Base-by-base conservation (phyloP, 2,797 vertebrate species). In the Lepidocolaptes lacrymiger region DNA sequence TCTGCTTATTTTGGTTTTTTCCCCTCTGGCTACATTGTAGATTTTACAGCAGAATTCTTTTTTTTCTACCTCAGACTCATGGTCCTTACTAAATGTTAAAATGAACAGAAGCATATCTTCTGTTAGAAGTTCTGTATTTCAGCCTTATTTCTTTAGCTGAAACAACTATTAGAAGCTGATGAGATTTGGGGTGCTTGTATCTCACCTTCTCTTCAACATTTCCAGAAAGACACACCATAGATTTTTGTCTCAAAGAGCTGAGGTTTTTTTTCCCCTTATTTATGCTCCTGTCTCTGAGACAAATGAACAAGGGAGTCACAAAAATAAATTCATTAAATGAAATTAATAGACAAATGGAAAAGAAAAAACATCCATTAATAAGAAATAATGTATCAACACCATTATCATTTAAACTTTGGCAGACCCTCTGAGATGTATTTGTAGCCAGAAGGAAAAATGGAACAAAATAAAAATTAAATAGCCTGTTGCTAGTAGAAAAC, bases 371-470 rank as follows among this genome's bases (percentile, higher is more conserved):
- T 83, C 72, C 87, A 89, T 81, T 94, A 93, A 93, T 94, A 97
- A 97, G 94, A 96, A 94, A 90, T 96, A 89, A 92, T 14, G 51
- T 89, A 94, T 84, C 89, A 96, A 93, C 80, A 91, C 74, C 83
- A 89, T n/a, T 64, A 96, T 95, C 68, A 86, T 97, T 97, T 94
- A 93, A 97, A 71, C 32, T 88, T 93, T 95, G 85, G 78, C 89
- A 97, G 85, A 77, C 14, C 18, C 55, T 96, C 84, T 76, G 88
- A 95, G 74, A 96, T 67, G n/a, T 89, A 89, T 95, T 83, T 91
- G 74, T 86, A 97, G 97, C 96, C 94, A 94, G 96, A 88, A 95
- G 86, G 68, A 94, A 96, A 97, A 88, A 93, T 34, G 44, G 59
- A 88, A 89, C 34, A 85, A 96, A 95, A 94, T 72, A 83, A 93